Conservation (phyloP, 2,888 invertebrate species). For the Hypselothyrea guttata region DNA sequence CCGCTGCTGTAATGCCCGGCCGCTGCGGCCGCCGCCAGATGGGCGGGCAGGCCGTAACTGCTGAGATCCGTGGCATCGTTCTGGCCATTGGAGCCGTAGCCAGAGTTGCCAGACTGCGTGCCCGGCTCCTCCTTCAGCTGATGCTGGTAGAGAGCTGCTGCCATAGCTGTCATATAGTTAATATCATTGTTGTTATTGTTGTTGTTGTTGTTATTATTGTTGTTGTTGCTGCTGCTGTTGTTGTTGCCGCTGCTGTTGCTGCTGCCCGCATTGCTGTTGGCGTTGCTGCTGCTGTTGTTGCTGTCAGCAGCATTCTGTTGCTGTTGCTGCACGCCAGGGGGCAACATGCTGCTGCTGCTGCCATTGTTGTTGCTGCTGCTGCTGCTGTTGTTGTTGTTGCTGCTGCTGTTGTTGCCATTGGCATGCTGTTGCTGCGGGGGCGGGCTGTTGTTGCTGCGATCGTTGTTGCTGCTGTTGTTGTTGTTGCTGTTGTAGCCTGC, state of each 20-base stretch:
- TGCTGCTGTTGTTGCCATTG: constrained; percentile 27
- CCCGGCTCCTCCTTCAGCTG: constrained; percentile 82
- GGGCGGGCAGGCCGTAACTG: constrained; percentile 74
- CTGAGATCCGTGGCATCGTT: constrained; percentile 80
- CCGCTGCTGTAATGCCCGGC: constrained; percentile 68
- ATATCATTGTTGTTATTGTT: constrained; percentile 78
- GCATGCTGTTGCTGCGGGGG: constrained; percentile 66
- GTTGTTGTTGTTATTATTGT: constrained; percentile 56
- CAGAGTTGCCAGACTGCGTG: constrained; percentile 68
- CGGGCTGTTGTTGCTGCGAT: constrained; percentile 81
- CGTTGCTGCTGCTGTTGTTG: constrained; percentile 50
- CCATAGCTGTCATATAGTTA: constrained; percentile 79
- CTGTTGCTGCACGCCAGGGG: constrained; percentile 60
- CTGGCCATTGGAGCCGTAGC: constrained; percentile 79
- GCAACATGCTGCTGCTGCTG: constrained; percentile 62
- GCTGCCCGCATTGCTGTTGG: constrained; percentile 38
- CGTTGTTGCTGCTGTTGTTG: constrained; percentile 58
- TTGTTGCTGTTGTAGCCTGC: constrained; percentile 76
- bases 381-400: constrained; percentile 51
- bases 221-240: constrained; percentile 49
- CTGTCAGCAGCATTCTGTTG: constrained; percentile 60
- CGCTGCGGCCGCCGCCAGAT: constrained; percentile 60
- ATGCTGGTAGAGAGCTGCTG: constrained; percentile 77
- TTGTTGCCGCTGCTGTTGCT: constrained; percentile 42
- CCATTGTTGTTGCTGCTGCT: constrained; percentile 42